Conservation (phyloP, 2,797 vertebrate genomes). For the Oreochromis grahami region DNA sequence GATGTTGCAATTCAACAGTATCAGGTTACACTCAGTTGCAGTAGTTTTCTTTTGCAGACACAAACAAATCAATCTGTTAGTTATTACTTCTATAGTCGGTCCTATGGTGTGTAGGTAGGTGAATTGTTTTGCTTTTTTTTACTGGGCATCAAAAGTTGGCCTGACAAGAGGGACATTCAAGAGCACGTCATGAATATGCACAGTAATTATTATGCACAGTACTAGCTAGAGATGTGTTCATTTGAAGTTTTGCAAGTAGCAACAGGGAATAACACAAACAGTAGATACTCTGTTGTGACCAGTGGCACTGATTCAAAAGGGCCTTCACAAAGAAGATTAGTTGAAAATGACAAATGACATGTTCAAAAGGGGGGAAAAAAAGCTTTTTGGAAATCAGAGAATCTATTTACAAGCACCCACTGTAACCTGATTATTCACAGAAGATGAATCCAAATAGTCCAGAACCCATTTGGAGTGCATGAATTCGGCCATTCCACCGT, state of each 20-base stretch:
- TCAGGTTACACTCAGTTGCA: not conserved
- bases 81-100: not conserved
- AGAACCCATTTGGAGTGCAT: not conserved
- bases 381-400: not conserved
- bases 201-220: not conserved
- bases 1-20: not conserved
- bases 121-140: not conserved
- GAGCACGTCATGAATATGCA: not conserved
- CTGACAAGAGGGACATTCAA: not conserved
- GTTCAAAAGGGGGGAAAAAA: not conserved
- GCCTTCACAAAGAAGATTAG: not conserved
- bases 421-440: not conserved
- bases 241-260: not conserved
- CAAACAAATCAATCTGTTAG: not conserved
- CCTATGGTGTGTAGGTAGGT: not conserved
- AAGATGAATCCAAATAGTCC: not conserved
- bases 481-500: not conserved
- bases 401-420: not conserved
- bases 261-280: not conserved
- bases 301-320: not conserved
- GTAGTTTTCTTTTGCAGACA: not conserved
- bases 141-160: not conserved
- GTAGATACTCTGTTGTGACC: not conserved
- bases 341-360: not conserved
- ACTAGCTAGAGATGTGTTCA: not conserved